These are phyloP conservation scores for Passer domesticus DNA, from an alignment of 2,113 vertebrate genomes.

Conservation along the genomic window DNA sequence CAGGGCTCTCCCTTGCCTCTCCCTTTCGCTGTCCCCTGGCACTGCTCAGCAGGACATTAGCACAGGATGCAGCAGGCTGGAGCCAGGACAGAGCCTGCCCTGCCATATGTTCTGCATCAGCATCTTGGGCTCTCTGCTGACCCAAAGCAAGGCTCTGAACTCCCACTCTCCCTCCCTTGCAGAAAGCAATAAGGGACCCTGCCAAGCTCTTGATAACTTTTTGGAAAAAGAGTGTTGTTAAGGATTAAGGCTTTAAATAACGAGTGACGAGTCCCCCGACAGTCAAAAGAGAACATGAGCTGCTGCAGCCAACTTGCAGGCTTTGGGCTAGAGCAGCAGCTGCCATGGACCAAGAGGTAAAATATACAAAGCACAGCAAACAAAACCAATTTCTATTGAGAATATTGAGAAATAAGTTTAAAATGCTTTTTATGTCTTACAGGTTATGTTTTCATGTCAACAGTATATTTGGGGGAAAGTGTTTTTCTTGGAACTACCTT, in stretches of 20 bases:
- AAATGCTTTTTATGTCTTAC: not conserved
- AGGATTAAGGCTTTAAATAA: slow-evolving; percentile 26
- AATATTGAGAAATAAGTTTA: not conserved
- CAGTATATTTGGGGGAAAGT: not conserved
- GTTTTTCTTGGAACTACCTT: not conserved
- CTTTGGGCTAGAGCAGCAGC: not conserved
- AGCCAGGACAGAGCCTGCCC: not conserved
- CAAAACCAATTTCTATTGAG: not conserved
- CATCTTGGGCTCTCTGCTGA: slow-evolving; percentile 12
- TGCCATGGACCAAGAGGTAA: not conserved
- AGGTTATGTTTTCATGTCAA: not conserved
- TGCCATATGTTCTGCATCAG: slow-evolving; percentile 42
- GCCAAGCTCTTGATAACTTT: slow-evolving; percentile 49
- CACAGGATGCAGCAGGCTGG: not conserved
- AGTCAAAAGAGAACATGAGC: not conserved
- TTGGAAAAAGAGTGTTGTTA: slow-evolving; percentile 48
- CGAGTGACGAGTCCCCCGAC: not conserved
- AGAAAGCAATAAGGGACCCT: not conserved
- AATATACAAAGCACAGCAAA: not conserved
- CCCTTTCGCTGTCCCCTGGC: not conserved
- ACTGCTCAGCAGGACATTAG: not conserved
- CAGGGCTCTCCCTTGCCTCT: not conserved
- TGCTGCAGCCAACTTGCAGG: not conserved
- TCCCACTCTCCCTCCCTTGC: not conserved
- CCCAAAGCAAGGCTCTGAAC: slow-evolving; percentile 11